phyloP scores from a whole-genome alignment of 2,888 invertebrate species.

The Andrena bicolor region DNA sequence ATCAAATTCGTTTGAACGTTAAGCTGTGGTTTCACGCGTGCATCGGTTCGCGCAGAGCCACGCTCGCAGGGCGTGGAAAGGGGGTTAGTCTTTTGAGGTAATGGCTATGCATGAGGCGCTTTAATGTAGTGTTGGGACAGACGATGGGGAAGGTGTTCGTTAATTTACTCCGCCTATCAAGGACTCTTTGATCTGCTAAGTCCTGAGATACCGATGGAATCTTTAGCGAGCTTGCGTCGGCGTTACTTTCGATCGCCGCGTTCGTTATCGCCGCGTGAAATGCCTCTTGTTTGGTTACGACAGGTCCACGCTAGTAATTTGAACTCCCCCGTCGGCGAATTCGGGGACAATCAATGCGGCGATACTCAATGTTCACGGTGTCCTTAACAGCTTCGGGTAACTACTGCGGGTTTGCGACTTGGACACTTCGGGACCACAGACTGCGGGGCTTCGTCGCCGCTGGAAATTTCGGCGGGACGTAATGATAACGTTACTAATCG shows the following conservation, averaged over 20 bases:
- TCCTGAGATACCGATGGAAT: too few relatives aligned
- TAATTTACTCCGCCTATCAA: too few relatives aligned
- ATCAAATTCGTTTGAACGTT: background rate
- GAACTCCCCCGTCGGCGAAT: slow-evolving; percentile 37
- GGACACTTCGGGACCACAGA: slow-evolving; percentile 56
- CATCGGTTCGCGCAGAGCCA: too few relatives aligned
- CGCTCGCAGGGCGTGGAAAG: too few relatives aligned
- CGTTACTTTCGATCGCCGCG: background rate
- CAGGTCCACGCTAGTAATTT: slow-evolving; percentile 26
- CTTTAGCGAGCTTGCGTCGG: too few relatives aligned
- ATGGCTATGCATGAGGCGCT: too few relatives aligned
- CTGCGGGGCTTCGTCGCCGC: background rate
- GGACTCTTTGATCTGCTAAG: too few relatives aligned
- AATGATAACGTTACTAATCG: slow-evolving; percentile 57
- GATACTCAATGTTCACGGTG: slow-evolving; percentile 55
- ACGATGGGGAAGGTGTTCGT: too few relatives aligned
- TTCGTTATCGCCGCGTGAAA: background rate
- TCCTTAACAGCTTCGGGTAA: slow-evolving; percentile 58
- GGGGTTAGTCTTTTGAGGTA: too few relatives aligned
- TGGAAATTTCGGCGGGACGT: slow-evolving; percentile 43
- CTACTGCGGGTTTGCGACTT: slow-evolving; percentile 54
- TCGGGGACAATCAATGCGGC: slow-evolving; percentile 54
- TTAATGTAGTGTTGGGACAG: too few relatives aligned
- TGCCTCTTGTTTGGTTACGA: slow-evolving; percentile 22
- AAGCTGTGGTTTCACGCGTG: background rate